Evolutionary conservation across 2,888 invertebrate species (phyloP), one percentile per base, ranked within the genome.

Genomic region (Calephelis perditalis): DNA sequence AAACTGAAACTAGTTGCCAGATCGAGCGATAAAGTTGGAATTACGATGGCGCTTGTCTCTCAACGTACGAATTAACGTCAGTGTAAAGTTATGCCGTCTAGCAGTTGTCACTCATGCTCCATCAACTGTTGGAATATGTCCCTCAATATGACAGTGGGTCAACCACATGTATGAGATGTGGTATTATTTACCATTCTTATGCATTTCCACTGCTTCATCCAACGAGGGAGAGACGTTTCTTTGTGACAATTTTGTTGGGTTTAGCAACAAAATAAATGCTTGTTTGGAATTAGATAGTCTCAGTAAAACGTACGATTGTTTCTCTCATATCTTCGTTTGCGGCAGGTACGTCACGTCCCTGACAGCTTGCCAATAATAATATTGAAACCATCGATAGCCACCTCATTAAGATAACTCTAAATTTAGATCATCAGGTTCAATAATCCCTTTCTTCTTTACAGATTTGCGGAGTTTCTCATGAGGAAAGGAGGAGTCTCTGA

Each of bases 31-130:
- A 87, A 79, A 71, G 65, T 67, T 61, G 70, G 74, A 76, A 75
- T 79, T 77, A 79, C 76, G 74, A 75, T 76, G 81, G 78, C 79
- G 79, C 78, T 82, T 77, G 79, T 77, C 76, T 76, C 77, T 81
- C 80, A 75, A 70, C 76, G 74, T 75, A 81, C 81, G 82, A 86
- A 89, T 88, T 84, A 86, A 88, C 91, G 85, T 82, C 79, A 71
- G 78, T 79, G 80, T 78, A 87, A 91, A 78, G 89, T 87, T 84
- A 87, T 79, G 76, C 84, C 85, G 83, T 72, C 76, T 74, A 76
- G 71, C 73, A 66, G 75, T 73, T 87, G 91, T 87, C 90, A 87
- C 86, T 91, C 91, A 91, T 89, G 88, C 86, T 84, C 82, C 88
- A 91, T 91, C 90, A 90, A 90, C 84, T 86, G 85, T 82, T 86